Conservation (phyloP, 2,797 vertebrate genomes). For the Thamnophis elegans region DNA sequence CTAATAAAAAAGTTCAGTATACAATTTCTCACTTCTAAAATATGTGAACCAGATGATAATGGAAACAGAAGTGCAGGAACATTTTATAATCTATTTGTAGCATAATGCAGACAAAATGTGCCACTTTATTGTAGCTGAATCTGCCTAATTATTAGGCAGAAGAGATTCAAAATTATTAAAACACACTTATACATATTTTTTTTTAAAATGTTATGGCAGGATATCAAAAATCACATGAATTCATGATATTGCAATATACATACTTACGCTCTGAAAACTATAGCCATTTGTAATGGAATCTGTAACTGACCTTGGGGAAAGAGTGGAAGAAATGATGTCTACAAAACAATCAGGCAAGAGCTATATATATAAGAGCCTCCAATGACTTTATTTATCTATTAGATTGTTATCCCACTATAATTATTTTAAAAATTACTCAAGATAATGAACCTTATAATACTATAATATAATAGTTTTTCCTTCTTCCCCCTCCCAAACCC, state of each 20-base stretch:
- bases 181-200: neutral
- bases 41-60: conserved; percentile 32
- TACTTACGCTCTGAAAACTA: neutral
- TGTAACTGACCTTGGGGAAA: neutral
- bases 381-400: neutral
- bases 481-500: neutral
- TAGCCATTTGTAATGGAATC: neutral
- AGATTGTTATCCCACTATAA: neutral
- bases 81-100: conserved; percentile 20
- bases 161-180: conserved; percentile 10
- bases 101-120: conserved; percentile 15
- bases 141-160: conserved; percentile 3
- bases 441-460: neutral
- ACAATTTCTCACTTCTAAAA: conserved; percentile 28
- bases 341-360: neutral
- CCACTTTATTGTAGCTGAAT: conserved; percentile 24
- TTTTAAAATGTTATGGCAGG: neutral
- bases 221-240: conserved; percentile 14
- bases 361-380: neutral
- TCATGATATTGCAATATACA: conserved; percentile 15
- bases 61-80: neutral
- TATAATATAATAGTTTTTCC: neutral
- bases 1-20: conserved; percentile 20
- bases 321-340: neutral
- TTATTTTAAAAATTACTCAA: neutral